Evolutionary conservation across 2,888 invertebrate species (phyloP).

Genomic region (Omphaloscelis lunosa): DNA sequence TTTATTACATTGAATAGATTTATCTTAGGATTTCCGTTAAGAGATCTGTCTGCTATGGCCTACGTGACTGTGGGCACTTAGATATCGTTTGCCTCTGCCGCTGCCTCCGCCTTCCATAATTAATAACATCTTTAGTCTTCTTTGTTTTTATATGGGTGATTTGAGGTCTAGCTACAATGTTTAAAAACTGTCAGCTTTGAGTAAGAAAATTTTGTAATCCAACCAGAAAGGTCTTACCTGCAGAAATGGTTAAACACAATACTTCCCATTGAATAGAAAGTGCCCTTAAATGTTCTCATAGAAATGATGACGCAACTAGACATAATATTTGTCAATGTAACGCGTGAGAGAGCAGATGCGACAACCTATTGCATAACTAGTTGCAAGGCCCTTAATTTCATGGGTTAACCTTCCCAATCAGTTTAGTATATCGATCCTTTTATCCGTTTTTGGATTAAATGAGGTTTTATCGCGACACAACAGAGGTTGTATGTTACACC

Average conservation of each 20-base stretch:
- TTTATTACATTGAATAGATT: conserved; percentile 7
- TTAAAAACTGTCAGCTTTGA: not conserved
- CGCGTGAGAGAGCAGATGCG: conserved; percentile 23
- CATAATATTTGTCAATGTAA: conserved; percentile 39
- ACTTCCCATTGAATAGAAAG: conserved; percentile 24
- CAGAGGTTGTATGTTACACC: conserved; percentile 27
- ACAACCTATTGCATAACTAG: conserved; percentile 51
- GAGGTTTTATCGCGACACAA: conserved; percentile 20
- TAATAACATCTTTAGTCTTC: too few relatives aligned
- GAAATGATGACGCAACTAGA: conserved; percentile 57
- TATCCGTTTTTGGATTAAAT: not conserved
- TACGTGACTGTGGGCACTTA: conserved; percentile 61
- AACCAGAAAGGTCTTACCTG: not conserved
- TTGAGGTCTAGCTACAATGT: not conserved
- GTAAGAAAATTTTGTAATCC: conserved; percentile 35
- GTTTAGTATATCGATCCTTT: conserved; percentile 1
- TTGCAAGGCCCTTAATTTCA: conserved; percentile 41
- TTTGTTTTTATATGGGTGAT: not conserved
- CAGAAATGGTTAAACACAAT: not conserved
- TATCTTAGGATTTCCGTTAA: conserved; percentile 45
- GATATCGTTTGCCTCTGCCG: not conserved
- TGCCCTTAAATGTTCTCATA: conserved; percentile 33
- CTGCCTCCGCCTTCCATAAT: conserved; percentile 22
- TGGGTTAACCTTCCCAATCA: not conserved
- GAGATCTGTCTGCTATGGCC: conserved; percentile 26